Conservation (phyloP, 2,797 vertebrate species). For the Steatocranus sp. region DNA sequence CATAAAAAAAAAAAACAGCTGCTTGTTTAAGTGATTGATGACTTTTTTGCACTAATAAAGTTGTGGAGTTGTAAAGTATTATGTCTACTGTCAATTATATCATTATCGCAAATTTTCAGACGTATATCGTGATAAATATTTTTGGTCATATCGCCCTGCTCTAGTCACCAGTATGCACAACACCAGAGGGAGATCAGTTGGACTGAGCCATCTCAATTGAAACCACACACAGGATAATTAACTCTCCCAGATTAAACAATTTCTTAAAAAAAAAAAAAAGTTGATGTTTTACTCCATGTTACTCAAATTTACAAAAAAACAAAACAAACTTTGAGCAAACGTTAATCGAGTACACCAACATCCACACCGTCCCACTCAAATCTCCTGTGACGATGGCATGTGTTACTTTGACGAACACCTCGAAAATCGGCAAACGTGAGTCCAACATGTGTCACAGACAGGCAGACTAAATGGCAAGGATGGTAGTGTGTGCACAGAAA, state of each 20-base stretch:
- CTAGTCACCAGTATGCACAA: background rate
- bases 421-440: conserved; percentile 11
- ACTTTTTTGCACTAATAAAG: too few relatives aligned
- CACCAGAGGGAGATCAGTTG: background rate
- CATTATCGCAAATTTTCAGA: too few relatives aligned
- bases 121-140: too few relatives aligned
- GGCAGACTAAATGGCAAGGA: background rate
- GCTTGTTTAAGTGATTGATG: too few relatives aligned
- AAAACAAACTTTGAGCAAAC: background rate
- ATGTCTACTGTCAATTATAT: too few relatives aligned
- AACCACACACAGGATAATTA: background rate
- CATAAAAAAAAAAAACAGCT: too few relatives aligned
- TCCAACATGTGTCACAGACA: background rate
- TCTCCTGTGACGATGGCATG: conserved; percentile 30
- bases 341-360: background rate
- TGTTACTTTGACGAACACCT: conserved; percentile 36
- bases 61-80: too few relatives aligned
- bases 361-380: background rate
- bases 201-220: background rate
- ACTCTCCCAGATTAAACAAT: background rate
- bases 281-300: background rate
- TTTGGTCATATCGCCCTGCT: too few relatives aligned
- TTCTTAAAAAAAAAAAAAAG: background rate
- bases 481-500: background rate
- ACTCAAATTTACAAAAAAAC: background rate